A percentile compares a stretch with the other conserved stretches of the same genome.
phyloP scores from a whole-genome alignment of 1,140 invertebrate species.

The Drosophila obscura region DNA sequence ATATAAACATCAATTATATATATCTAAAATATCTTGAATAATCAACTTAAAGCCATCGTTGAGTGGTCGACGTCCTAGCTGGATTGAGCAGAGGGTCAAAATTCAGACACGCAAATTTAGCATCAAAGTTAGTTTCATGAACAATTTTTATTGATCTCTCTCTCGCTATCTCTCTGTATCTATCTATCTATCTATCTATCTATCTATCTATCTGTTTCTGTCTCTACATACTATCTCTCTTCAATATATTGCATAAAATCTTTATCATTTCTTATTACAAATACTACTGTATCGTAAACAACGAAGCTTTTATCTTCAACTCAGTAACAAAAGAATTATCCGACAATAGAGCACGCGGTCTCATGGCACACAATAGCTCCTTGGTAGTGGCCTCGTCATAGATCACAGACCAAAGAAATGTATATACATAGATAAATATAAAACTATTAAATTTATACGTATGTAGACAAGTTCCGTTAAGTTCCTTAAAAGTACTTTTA shows the following conservation, averaged over 20 bases:
- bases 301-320: slow-evolving; percentile 23
- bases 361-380: slow-evolving; percentile 20
- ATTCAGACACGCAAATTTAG: slow-evolving; percentile 84
- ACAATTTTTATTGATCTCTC: slow-evolving; percentile 74
- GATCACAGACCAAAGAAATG: background rate
- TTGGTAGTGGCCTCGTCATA: slow-evolving; percentile 11
- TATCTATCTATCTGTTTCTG: slow-evolving; percentile 62
- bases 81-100: slow-evolving; percentile 84
- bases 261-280: slow-evolving; percentile 55
- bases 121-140: slow-evolving; percentile 84
- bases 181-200: slow-evolving; percentile 60
- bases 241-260: slow-evolving; percentile 72
- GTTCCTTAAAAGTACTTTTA: too few species aligned
- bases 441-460: background rate
- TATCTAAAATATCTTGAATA: slow-evolving; percentile 62
- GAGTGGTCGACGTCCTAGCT: slow-evolving; percentile 84
- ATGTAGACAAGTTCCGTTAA: too few species aligned
- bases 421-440: background rate
- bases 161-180: slow-evolving; percentile 60
- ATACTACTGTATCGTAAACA: slow-evolving; percentile 46
- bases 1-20: slow-evolving; percentile 38
- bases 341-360: slow-evolving; percentile 30
- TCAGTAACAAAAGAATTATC: slow-evolving; percentile 29
- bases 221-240: slow-evolving; percentile 62
- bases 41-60: slow-evolving; percentile 83